Conservation (phyloP, 2,113 vertebrate species). For the Struthidea cinerea region DNA sequence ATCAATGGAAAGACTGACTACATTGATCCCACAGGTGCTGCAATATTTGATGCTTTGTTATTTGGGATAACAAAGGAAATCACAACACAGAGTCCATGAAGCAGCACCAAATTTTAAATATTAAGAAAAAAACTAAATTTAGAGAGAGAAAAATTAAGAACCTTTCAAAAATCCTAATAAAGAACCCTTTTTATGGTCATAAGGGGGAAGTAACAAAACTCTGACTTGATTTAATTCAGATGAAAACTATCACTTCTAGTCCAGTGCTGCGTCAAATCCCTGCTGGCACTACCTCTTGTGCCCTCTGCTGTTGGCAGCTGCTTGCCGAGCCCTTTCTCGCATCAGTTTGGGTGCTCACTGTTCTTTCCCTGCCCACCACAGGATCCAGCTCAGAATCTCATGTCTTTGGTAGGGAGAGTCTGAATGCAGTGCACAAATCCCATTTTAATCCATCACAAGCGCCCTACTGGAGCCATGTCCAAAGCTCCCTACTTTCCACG, state of each 20-base stretch:
- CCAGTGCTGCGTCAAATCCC: not conserved
- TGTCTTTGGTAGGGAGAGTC: not conserved
- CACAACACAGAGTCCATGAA: not conserved
- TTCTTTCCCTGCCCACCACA: not conserved
- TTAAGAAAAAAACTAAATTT: not conserved
- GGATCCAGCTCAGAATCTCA: not conserved
- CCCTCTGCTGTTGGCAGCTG: not conserved
- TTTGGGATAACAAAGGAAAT: not conserved
- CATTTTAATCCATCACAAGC: not conserved
- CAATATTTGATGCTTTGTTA: not conserved
- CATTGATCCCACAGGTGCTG: not conserved
- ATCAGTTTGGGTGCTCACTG: rapidly evolving
- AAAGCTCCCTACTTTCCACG: not conserved
- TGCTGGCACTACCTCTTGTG: not conserved
- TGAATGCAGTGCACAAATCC: not conserved
- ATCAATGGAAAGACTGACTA: not conserved
- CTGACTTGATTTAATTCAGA: not conserved
- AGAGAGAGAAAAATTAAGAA: not conserved
- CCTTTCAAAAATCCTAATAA: not conserved
- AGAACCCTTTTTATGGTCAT: not conserved
- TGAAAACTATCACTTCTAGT: too few species aligned
- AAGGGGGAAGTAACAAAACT: not conserved
- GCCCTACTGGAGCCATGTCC: not conserved
- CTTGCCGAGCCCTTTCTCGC: not conserved
- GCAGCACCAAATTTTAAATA: not conserved